Evolutionary conservation across 92 coral and sea anemone genomes (phyloP).

Genomic region (Zoanthus sansibaricus): DNA sequence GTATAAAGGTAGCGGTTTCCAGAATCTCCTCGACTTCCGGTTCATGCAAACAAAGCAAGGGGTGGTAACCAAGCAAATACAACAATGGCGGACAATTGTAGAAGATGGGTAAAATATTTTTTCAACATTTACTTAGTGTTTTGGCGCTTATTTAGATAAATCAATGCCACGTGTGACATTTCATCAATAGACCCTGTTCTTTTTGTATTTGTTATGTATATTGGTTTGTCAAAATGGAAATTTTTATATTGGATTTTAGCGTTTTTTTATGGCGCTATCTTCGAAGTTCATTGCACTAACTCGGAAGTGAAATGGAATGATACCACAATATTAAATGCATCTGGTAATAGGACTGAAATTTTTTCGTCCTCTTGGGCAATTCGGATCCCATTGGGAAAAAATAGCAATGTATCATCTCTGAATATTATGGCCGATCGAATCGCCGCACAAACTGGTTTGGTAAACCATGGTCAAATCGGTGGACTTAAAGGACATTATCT

Average conservation of each 20-base stretch:
- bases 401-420: slow-evolving; percentile 48
- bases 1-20: not conserved
- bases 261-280: slow-evolving; percentile 54
- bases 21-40: slow-evolving; percentile 69
- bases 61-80: slow-evolving; percentile 64
- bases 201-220: slow-evolving; percentile 79
- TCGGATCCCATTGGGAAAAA: slow-evolving; percentile 74
- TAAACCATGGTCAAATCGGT: slow-evolving; percentile 94
- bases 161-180: not conserved
- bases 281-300: slow-evolving; percentile 4
- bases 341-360: slow-evolving; percentile 26
- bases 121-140: slow-evolving; percentile 30
- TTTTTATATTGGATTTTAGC: slow-evolving; percentile 47
- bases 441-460: slow-evolving; percentile 85
- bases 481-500: slow-evolving; percentile 90
- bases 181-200: slow-evolving; percentile 9
- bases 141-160: slow-evolving; percentile 23
- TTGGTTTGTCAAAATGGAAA: slow-evolving; percentile 78
- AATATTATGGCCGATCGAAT: slow-evolving; percentile 77
- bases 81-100: slow-evolving; percentile 76
- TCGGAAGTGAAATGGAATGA: slow-evolving; percentile 44
- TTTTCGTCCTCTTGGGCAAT: slow-evolving; percentile 92
- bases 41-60: slow-evolving; percentile 74
- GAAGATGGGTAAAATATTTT: slow-evolving; percentile 23
- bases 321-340: slow-evolving; percentile 10